phyloP scores from a whole-genome alignment of 2,113 vertebrate genomes.

The Saguinus imperator region DNA sequence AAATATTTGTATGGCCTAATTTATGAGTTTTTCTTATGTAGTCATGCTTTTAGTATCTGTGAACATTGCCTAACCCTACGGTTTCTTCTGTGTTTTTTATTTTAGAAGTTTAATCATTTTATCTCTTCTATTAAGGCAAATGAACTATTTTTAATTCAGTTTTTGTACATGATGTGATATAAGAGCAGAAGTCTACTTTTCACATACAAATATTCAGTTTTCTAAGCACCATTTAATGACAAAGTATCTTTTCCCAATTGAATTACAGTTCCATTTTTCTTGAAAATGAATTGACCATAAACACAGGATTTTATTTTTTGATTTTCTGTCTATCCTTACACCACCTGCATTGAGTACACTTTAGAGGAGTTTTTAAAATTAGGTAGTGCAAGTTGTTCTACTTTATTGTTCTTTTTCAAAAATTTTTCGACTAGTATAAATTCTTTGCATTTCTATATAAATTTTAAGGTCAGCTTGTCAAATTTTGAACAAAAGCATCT shows the following conservation, averaged over 20 bases:
- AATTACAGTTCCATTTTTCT: background rate
- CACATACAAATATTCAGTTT: background rate
- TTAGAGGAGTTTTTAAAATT: background rate
- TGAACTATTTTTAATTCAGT: background rate
- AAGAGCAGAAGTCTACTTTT: background rate
- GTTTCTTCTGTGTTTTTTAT: background rate
- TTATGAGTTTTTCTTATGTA: background rate
- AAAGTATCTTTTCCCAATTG: background rate
- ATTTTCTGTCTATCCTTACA: background rate
- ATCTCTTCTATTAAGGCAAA: background rate
- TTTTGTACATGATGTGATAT: background rate
- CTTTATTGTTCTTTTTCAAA: conserved; percentile 17
- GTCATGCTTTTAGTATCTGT: background rate
- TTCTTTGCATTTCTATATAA: background rate
- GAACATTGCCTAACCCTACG: background rate
- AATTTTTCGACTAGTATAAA: background rate
- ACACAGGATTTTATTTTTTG: background rate
- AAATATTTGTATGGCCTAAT: background rate
- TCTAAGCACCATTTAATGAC: background rate
- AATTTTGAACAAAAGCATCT: background rate
- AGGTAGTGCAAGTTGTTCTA: background rate
- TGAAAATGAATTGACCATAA: background rate
- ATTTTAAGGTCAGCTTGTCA: background rate
- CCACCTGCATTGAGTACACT: background rate
- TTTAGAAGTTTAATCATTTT: background rate